A percentile compares a stretch with the other conserved stretches of the same genome.
Conservation (phyloP, 2,888 invertebrate species). For the Lochmaea crataegi region DNA sequence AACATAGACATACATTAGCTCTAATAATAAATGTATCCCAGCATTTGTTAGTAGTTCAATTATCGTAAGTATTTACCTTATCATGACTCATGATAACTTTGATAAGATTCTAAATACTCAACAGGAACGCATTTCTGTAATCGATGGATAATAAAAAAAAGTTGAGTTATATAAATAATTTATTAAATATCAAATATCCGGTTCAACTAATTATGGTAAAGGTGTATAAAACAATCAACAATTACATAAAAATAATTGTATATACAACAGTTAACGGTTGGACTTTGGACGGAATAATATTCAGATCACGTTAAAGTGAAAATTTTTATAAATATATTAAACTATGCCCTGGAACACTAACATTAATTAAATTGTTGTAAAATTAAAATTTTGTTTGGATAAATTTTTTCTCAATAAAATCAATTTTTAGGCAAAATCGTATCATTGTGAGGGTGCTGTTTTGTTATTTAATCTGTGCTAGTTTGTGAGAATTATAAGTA, state of each 20-base stretch:
- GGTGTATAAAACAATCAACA: slow-evolving; percentile 3
- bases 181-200: neutral
- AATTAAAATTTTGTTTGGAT: neutral
- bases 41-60: too few relatives aligned
- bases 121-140: neutral
- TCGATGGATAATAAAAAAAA: neutral
- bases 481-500: neutral
- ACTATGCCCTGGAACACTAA: too few relatives aligned
- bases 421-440: neutral
- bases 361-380: neutral
- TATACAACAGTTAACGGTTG: neutral
- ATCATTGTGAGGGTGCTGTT: neutral
- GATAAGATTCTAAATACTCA: too few relatives aligned
- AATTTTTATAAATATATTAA: neutral
- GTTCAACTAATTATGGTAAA: neutral
- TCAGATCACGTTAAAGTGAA: neutral
- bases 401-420: neutral
- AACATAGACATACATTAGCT: too few relatives aligned
- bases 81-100: too few relatives aligned
- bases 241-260: neutral
- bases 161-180: neutral
- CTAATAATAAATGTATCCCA: too few relatives aligned
- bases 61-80: too few relatives aligned
- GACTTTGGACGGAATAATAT: neutral
- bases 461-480: neutral